A percentile compares a stretch with the other conserved stretches of the same genome.
Conservation (phyloP, 2,888 invertebrate genomes). For the Cerastoderma edule region DNA sequence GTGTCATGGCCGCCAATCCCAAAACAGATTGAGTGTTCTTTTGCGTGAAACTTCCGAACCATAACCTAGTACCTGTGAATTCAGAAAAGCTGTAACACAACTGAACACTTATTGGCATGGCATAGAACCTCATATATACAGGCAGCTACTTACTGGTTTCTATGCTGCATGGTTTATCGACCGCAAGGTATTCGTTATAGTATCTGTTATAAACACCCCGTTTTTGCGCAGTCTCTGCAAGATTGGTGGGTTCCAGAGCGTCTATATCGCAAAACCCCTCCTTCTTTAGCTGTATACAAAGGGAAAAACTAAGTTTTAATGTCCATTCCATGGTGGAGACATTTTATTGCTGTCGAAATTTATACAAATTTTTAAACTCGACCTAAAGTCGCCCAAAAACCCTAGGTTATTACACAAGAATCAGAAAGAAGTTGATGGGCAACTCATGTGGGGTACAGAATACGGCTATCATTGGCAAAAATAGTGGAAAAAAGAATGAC, state of each 20-base stretch:
- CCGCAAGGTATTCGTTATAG: not conserved
- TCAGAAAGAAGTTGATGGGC: not conserved
- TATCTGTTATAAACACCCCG: not conserved
- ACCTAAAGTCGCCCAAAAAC: not conserved
- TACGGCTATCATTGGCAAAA: not conserved
- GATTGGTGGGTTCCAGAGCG: constrained; percentile 4
- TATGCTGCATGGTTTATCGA: not conserved
- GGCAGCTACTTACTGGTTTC: not conserved
- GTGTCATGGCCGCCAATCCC: not conserved
- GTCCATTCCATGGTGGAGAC: not conserved
- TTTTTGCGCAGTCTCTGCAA: not conserved
- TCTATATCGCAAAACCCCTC: constrained; percentile 1
- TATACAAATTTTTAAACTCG: no score
- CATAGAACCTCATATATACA: not conserved
- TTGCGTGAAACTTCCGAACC: not conserved
- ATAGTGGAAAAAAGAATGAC: not conserved
- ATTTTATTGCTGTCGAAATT: not conserved
- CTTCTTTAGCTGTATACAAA: not conserved
- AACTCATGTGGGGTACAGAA: not conserved
- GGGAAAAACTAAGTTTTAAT: not conserved
- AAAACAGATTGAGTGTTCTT: not conserved
- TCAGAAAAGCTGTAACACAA: not conserved
- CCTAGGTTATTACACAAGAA: not conserved
- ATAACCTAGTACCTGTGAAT: no score
- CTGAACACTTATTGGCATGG: not conserved